A percentile compares a stretch with the other conserved stretches of the same genome.
These are phyloP conservation scores for Stenodera caucasica DNA, from an alignment of 2,888 invertebrate genomes.

Conservation along the genomic window DNA sequence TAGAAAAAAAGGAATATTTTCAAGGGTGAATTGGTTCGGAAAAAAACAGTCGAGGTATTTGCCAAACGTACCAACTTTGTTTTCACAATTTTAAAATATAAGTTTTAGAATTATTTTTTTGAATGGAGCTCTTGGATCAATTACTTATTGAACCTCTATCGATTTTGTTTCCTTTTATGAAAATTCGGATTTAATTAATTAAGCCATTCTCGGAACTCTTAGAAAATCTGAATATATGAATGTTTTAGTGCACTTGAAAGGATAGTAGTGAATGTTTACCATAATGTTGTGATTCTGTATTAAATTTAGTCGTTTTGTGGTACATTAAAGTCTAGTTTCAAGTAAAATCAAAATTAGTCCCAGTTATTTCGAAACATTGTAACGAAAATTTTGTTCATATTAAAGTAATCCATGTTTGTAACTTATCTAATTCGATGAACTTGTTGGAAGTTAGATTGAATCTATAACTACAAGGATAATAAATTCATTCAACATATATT, in stretches of 20 bases:
- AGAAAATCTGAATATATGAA: too few species aligned
- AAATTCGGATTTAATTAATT: neutral
- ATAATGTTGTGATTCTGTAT: too few species aligned
- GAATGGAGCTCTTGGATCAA: neutral
- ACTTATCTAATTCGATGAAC: conserved; percentile 30
- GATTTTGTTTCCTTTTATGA: neutral
- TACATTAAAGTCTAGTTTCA: neutral
- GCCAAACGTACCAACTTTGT: neutral
- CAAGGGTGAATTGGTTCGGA: neutral
- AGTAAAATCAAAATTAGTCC: neutral
- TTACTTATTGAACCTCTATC: too few species aligned
- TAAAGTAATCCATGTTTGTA: conserved; percentile 26
- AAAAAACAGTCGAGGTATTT: neutral
- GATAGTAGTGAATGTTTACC: too few species aligned
- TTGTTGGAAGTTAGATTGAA: conserved; percentile 34
- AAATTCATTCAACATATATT: conserved; percentile 34
- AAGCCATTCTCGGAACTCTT: neutral
- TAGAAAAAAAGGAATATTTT: neutral
- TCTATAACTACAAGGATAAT: conserved; percentile 35
- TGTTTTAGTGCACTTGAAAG: too few species aligned
- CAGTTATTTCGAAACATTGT: conserved; percentile 2
- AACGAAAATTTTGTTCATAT: conserved; percentile 24
- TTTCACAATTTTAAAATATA: neutral
- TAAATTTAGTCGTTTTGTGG: too few species aligned
- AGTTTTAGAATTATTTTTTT: neutral